A percentile compares a stretch with the other conserved stretches of the same genome.
Evolutionary conservation across 2,888 invertebrate species (phyloP).

Genomic region (Drosophila pegasa): DNA sequence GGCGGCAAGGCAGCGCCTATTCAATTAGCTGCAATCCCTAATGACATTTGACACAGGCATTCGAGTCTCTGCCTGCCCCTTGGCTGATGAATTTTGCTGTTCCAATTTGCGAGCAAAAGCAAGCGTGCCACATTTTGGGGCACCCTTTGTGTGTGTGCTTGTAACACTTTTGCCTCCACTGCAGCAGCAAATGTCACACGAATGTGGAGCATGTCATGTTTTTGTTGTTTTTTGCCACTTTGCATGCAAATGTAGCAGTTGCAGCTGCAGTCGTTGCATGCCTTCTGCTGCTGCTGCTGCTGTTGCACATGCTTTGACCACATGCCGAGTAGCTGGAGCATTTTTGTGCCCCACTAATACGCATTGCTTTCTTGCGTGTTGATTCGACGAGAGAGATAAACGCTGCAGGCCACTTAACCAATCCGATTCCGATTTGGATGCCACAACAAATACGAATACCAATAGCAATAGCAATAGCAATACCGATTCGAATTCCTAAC

Average conservation of each 20-base stretch:
- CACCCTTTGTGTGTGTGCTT: slow-evolving; percentile 24
- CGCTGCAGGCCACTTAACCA: slow-evolving; percentile 40
- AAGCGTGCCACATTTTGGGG: slow-evolving; percentile 45
- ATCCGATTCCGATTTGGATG: slow-evolving; percentile 34
- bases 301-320: slow-evolving; percentile 59
- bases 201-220: slow-evolving; percentile 75
- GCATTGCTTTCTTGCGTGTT: slow-evolving; percentile 47
- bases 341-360: slow-evolving; percentile 46
- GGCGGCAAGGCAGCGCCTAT: slow-evolving; percentile 35
- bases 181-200: slow-evolving; percentile 62
- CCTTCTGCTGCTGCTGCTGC: slow-evolving; percentile 21
- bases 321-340: slow-evolving; percentile 57
- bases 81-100: slow-evolving; percentile 10
- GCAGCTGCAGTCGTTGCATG: slow-evolving; percentile 17
- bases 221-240: slow-evolving; percentile 33
- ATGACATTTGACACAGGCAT: slow-evolving; percentile 48
- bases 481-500: slow-evolving; percentile 18
- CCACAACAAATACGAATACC: slow-evolving; percentile 21
- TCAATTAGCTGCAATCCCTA: slow-evolving; percentile 63
- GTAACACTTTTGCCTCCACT: slow-evolving; percentile 56
- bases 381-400: slow-evolving; percentile 53
- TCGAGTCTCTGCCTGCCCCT: background rate
- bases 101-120: slow-evolving; percentile 46
- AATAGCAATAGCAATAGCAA: slow-evolving; percentile 17
- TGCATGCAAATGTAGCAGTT: slow-evolving; percentile 61